Conservation (phyloP, 2,888 invertebrate genomes). For the Pammene aurita region DNA sequence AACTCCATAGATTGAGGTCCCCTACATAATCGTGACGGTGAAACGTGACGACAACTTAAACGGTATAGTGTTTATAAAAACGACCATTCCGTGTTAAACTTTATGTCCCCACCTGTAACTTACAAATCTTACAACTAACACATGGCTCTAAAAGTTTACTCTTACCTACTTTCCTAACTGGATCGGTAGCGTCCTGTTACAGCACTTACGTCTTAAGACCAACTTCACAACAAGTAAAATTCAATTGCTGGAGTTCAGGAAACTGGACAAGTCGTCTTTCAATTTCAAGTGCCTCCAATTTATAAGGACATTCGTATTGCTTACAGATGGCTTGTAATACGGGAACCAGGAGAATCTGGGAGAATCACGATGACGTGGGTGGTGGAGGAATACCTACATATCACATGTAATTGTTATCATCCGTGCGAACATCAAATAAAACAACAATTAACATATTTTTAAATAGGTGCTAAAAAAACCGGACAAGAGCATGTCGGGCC, state of each 20-base stretch:
- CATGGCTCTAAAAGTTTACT: constrained; percentile 20
- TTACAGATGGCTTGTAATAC: not conserved
- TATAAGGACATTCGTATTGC: not conserved
- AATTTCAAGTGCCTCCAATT: constrained; percentile 26
- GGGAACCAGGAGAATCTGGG: no score
- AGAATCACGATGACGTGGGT: no score
- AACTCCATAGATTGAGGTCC: no score
- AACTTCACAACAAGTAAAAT: constrained; percentile 35
- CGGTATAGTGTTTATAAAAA: no score
- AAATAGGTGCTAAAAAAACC: no score
- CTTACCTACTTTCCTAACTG: constrained; percentile 30
- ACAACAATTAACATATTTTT: no score
- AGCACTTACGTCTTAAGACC: constrained; percentile 34
- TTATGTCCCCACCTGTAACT: not conserved
- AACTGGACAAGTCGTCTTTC: constrained; percentile 25
- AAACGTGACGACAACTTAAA: no score
- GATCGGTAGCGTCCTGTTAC: constrained; percentile 34
- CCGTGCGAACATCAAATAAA: no score
- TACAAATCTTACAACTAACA: constrained; percentile 11
- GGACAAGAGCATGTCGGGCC: no score
- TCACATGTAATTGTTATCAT: no score
- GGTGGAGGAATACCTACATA: no score
- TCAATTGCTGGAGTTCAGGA: constrained; percentile 27
- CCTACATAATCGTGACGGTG: no score
- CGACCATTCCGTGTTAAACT: not conserved